Percentiles rank a stretch among this genome's conserved stretches.
These are phyloP conservation scores for Drosophila cognata DNA, from an alignment of 2,888 invertebrate species.

Conservation along the genomic window DNA sequence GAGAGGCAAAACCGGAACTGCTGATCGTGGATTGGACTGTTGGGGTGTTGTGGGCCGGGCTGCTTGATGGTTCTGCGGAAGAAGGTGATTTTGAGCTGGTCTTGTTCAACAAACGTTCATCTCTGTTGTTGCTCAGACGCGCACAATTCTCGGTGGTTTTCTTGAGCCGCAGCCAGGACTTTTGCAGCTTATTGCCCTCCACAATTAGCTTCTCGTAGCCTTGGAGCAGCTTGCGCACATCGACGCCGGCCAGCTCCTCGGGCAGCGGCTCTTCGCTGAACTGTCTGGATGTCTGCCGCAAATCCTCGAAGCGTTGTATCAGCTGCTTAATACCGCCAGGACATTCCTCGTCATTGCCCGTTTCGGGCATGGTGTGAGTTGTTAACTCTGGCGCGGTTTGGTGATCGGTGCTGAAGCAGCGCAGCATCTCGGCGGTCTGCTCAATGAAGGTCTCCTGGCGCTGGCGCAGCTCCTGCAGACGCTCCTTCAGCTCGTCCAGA, in stretches of 20 bases:
- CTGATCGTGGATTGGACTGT: not conserved
- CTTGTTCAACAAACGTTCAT: slow-evolving; percentile 22
- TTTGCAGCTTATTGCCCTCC: slow-evolving; percentile 57
- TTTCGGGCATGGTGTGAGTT: not conserved
- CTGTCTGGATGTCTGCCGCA: slow-evolving; percentile 59
- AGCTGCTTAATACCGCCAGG: slow-evolving; percentile 47
- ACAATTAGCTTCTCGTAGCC: slow-evolving; percentile 62
- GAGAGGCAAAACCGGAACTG: not conserved
- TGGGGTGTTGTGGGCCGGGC: not conserved
- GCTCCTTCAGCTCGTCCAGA: slow-evolving; percentile 66
- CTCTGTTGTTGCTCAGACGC: slow-evolving; percentile 36
- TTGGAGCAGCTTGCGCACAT: slow-evolving; percentile 57
- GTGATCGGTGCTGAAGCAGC: slow-evolving; percentile 31
- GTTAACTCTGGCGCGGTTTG: not conserved
- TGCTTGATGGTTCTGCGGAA: slow-evolving; percentile 40
- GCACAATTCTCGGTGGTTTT: slow-evolving; percentile 60
- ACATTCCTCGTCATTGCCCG: not conserved
- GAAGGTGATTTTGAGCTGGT: slow-evolving; percentile 49
- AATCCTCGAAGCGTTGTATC: slow-evolving; percentile 62
- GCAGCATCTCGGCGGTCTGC: slow-evolving; percentile 60
- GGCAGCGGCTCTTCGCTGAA: slow-evolving; percentile 57
- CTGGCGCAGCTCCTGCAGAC: slow-evolving; percentile 53
- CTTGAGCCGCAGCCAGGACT: slow-evolving; percentile 56
- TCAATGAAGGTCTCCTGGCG: slow-evolving; percentile 63
- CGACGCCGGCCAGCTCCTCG: slow-evolving; percentile 60